A percentile compares a stretch with the other conserved stretches of the same genome.
Evolutionary conservation across 2,797 vertebrate genomes (phyloP).

Genomic region (Perodicticus potto): DNA sequence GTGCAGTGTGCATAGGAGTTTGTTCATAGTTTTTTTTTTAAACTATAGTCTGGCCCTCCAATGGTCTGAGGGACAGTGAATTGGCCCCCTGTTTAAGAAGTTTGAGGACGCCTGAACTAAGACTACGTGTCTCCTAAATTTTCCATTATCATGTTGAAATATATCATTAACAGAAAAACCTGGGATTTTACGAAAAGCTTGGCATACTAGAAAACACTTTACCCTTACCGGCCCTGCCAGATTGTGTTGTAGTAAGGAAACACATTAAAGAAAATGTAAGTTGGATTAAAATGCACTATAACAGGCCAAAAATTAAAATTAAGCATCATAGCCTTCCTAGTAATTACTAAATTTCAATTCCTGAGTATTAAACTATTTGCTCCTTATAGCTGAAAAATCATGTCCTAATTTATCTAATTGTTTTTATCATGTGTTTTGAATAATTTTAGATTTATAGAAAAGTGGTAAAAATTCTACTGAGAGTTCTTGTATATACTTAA

Average conservation of each 20-base stretch:
- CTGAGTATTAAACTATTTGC: not conserved
- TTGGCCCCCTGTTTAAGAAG: too few relatives aligned
- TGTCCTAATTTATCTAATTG: constrained; percentile 28
- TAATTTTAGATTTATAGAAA: constrained; percentile 43
- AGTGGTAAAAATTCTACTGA: constrained; percentile 37
- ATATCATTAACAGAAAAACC: not conserved
- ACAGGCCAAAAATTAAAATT: constrained; percentile 35
- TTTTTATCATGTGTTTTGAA: constrained; percentile 21
- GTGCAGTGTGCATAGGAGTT: too few relatives aligned
- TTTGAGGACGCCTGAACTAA: too few relatives aligned
- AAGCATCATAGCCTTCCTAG: not conserved
- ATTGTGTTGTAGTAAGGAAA: constrained; percentile 37
- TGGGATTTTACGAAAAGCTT: constrained; percentile 25
- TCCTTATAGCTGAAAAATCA: not conserved
- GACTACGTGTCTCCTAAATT: constrained; percentile 48
- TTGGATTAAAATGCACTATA: constrained; percentile 28
- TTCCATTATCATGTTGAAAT: not conserved
- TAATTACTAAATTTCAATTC: constrained; percentile 22
- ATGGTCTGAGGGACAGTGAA: too few relatives aligned
- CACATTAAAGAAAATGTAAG: not conserved
- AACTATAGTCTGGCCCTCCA: too few relatives aligned
- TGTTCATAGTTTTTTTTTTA: too few relatives aligned
- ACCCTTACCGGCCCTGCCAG: not conserved
- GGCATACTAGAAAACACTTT: not conserved
- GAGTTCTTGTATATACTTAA: not conserved